Conservation (phyloP, 2,797 vertebrate genomes). For the Staurois parvus region DNA sequence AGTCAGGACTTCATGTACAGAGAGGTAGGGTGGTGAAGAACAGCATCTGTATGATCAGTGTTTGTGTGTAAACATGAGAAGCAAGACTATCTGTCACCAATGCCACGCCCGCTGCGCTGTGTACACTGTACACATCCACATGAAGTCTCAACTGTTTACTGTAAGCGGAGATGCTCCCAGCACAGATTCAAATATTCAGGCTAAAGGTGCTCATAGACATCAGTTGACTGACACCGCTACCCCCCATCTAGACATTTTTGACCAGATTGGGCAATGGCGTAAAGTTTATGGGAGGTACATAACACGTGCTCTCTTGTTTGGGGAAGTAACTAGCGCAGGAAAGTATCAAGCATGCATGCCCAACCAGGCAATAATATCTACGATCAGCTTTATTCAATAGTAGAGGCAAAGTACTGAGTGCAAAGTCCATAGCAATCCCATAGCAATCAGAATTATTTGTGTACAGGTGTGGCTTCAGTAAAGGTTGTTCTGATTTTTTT, state of each 20-base stretch:
- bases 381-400: too few relatives aligned
- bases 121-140: not conserved
- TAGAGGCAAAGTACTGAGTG: too few relatives aligned
- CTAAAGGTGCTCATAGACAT: not conserved
- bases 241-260: not conserved
- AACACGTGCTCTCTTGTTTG: not conserved
- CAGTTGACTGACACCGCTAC: too few relatives aligned
- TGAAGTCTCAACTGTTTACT: not conserved
- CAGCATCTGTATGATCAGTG: not conserved
- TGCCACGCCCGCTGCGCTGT: not conserved
- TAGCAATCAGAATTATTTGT: too few relatives aligned
- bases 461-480: too few relatives aligned
- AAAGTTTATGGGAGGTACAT: not conserved
- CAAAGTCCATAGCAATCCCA: too few relatives aligned
- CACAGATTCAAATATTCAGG: not conserved
- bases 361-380: too few relatives aligned
- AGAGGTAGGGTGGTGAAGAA: not conserved
- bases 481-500: too few relatives aligned
- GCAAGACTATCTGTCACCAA: not conserved
- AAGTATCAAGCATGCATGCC: too few relatives aligned
- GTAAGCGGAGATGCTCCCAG: not conserved
- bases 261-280: not conserved
- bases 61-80: slow-evolving; percentile 1
- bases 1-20: not conserved
- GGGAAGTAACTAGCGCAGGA: not conserved